Evolutionary conservation across 2,888 invertebrate species (phyloP).

Genomic region (Caenorhabditis afra): DNA sequence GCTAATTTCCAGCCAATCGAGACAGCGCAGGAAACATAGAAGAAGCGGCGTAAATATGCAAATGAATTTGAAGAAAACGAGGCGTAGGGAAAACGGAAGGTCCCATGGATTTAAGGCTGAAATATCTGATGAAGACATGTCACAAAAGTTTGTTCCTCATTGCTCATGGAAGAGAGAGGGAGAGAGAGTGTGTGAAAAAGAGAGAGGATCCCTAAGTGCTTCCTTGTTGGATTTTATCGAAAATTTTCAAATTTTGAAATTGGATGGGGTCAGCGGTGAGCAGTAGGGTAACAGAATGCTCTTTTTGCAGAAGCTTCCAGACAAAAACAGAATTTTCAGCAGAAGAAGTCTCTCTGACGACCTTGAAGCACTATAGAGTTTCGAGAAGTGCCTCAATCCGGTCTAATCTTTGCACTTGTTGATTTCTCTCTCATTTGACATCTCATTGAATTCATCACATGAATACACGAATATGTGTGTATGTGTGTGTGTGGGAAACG

Average conservation of each 20-base stretch:
- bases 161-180: neutral
- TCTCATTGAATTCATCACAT: conserved; percentile 27
- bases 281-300: too few species aligned
- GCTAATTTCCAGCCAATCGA: conserved; percentile 21
- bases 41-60: conserved; percentile 7
- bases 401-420: conserved; percentile 34
- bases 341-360: neutral
- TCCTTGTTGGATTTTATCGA: neutral
- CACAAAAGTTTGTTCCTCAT: conserved; percentile 5
- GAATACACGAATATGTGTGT: conserved; percentile 3
- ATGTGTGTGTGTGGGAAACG: neutral
- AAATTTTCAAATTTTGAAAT: too few species aligned
- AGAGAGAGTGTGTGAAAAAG: too few species aligned
- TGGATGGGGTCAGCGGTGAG: too few species aligned
- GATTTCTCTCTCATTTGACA: conserved; percentile 8
- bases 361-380: neutral
- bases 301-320: too few species aligned
- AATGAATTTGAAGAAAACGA: conserved; percentile 8
- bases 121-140: neutral
- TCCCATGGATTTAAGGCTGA: neutral
- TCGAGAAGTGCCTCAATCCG: too few species aligned
- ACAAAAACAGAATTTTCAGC: too few species aligned
- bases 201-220: too few species aligned
- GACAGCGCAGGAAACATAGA: neutral
- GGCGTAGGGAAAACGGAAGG: neutral